A percentile compares a stretch with the other conserved stretches of the same genome.
These are phyloP conservation scores for Struthidea cinerea DNA, from an alignment of 2,113 vertebrate genomes.

Conservation along the genomic window DNA sequence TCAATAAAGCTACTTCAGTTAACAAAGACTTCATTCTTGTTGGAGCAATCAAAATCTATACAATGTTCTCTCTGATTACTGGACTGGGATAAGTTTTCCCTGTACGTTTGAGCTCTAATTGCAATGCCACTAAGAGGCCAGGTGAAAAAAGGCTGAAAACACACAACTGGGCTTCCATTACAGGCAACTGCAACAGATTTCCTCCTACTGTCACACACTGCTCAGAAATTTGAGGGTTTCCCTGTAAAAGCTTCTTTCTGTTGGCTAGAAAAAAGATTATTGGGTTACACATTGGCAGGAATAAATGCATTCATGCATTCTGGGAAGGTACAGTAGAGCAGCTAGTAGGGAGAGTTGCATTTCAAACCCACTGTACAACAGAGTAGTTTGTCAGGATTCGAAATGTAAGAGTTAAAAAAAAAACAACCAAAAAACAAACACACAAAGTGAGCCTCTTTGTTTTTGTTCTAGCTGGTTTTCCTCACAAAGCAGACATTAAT, in stretches of 20 bases:
- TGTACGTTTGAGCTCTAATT: constrained; percentile 26
- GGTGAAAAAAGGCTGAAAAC: constrained; percentile 17
- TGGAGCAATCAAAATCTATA: constrained; percentile 19
- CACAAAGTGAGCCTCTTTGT: background rate
- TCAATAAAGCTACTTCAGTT: constrained; percentile 32
- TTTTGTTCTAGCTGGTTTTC: background rate
- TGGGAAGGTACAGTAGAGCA: background rate
- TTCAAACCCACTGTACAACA: background rate
- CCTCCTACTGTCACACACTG: background rate
- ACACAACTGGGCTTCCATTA: background rate
- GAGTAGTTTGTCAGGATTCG: background rate
- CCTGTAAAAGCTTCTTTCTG: background rate
- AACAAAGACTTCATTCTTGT: constrained; percentile 36
- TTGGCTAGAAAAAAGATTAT: background rate
- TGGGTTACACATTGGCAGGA: background rate
- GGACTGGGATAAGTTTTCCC: constrained; percentile 20
- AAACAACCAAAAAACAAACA: background rate
- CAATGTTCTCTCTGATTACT: constrained; percentile 43
- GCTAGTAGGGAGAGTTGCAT: background rate
- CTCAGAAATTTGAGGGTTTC: background rate
- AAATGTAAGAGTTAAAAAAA: background rate
- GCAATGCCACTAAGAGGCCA: constrained; percentile 22
- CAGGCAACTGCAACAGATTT: background rate
- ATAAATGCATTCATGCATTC: background rate
- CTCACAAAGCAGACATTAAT: background rate